phyloP scores from a whole-genome alignment of 1,140 invertebrate genomes.

The Zaprionus inermis region DNA sequence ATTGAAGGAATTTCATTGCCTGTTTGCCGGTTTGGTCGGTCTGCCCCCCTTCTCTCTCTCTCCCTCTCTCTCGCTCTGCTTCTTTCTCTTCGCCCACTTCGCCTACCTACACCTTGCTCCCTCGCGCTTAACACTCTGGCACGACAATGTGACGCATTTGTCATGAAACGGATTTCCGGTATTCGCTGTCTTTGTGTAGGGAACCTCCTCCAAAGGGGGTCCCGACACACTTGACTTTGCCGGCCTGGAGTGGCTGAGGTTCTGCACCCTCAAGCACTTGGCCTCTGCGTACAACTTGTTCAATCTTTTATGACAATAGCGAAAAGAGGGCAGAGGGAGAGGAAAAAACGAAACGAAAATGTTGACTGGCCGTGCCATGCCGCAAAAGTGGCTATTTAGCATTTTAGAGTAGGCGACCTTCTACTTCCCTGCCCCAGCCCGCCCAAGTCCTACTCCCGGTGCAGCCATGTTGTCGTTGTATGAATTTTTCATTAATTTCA shows the following conservation, averaged over 20 bases:
- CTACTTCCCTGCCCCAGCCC: not conserved
- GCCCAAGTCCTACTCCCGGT: not conserved
- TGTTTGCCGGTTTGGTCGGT: conserved; percentile 64
- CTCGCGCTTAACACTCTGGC: conserved; percentile 60
- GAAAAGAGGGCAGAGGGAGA: conserved; percentile 7
- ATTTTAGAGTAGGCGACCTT: conserved; percentile 73
- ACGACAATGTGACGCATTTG: conserved; percentile 78
- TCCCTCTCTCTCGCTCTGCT: not conserved
- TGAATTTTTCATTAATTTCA: conserved; percentile 78
- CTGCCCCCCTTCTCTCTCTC: not conserved
- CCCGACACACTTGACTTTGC: conserved; percentile 66
- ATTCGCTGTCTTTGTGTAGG: conserved; percentile 63
- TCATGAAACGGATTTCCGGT: conserved; percentile 82
- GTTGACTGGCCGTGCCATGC: conserved; percentile 54
- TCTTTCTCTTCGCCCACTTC: not conserved
- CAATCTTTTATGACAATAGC: conserved; percentile 75
- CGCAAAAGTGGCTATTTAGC: conserved; percentile 82
- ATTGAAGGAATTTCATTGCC: conserved; percentile 79
- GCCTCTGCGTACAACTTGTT: conserved; percentile 62
- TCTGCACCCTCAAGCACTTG: conserved; percentile 7
- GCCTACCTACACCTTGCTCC: not conserved
- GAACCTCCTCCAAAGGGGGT: not conserved
- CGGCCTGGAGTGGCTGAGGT: not conserved
- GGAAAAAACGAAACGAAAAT: conserved; percentile 40
- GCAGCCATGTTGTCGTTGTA: conserved; percentile 32